These are phyloP conservation scores for Cosmopolites sordidus DNA, from an alignment of 2,888 invertebrate genomes.

Conservation along the genomic window DNA sequence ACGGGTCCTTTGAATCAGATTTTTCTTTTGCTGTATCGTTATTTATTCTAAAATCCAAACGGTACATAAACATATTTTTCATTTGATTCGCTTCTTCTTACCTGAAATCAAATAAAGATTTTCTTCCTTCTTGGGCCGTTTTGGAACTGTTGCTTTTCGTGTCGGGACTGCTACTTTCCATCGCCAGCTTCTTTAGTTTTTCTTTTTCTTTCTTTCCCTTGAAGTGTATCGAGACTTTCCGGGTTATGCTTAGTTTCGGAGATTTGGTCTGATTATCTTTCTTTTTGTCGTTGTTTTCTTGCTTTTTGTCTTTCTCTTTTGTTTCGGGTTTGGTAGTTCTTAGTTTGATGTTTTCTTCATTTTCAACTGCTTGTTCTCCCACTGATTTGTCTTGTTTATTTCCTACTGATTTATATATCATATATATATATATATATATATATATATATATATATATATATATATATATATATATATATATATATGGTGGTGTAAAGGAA, in stretches of 20 bases:
- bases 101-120: slow-evolving; percentile 37
- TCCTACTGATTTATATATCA: too few species aligned
- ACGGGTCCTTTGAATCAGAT: slow-evolving; percentile 7
- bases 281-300: slow-evolving; percentile 14
- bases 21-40: slow-evolving; percentile 14
- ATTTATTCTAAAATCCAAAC: slow-evolving; percentile 6
- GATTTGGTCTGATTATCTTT: slow-evolving; percentile 32
- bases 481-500: too few species aligned
- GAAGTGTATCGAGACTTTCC: slow-evolving; percentile 50
- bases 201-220: slow-evolving; percentile 45
- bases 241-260: slow-evolving; percentile 43
- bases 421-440: too few species aligned
- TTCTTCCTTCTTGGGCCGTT: slow-evolving; percentile 31
- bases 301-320: slow-evolving; percentile 27
- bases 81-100: neutral
- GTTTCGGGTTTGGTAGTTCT: slow-evolving; percentile 31
- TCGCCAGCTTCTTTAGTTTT: slow-evolving; percentile 27
- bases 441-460: too few species aligned
- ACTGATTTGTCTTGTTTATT: neutral
- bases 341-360: slow-evolving; percentile 42
- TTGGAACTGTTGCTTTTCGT: slow-evolving; percentile 25
- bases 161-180: slow-evolving; percentile 23
- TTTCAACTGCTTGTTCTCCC: slow-evolving; percentile 37
- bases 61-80: neutral
- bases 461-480: too few species aligned